Conservation (phyloP, 2,888 invertebrate species). For the Dynastes grantii region DNA sequence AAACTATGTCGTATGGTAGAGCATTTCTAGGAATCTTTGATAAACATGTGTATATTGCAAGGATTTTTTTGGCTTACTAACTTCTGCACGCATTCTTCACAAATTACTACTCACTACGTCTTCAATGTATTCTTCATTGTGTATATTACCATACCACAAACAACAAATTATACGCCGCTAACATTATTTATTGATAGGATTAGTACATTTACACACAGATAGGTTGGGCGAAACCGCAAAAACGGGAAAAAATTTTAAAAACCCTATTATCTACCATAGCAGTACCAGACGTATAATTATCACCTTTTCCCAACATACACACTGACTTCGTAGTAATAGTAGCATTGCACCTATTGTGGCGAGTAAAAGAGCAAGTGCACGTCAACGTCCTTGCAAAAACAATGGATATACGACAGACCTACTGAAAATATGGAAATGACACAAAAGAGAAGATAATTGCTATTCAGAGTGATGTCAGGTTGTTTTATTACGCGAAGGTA, state of each 20-base stretch:
- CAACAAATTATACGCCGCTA: slow-evolving; percentile 2
- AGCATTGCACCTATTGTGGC: slow-evolving; percentile 14
- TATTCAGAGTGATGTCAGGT: neutral
- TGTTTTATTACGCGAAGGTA: neutral
- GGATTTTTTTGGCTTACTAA: neutral
- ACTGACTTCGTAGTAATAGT: too few relatives aligned
- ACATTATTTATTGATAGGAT: neutral
- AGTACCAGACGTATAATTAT: neutral
- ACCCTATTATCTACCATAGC: neutral
- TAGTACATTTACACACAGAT: neutral
- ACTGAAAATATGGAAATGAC: slow-evolving; percentile 15
- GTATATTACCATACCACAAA: neutral
- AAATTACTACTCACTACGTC: too few relatives aligned
- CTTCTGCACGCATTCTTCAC: neutral
- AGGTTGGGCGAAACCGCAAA: slow-evolving; percentile 1
- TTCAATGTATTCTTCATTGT: neutral
- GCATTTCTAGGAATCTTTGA: too few relatives aligned
- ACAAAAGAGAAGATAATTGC: slow-evolving; percentile 4
- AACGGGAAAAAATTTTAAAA: too few relatives aligned
- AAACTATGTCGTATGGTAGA: too few relatives aligned
- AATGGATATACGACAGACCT: slow-evolving; percentile 2
- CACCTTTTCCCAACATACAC: neutral
- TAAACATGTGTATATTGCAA: too few relatives aligned
- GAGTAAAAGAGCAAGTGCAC: slow-evolving; percentile 17
- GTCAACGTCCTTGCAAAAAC: slow-evolving; percentile 28